phyloP scores from a whole-genome alignment of 30 jellyfish, hydroid and myxozoan genomes.

The Hydra vulgaris region DNA sequence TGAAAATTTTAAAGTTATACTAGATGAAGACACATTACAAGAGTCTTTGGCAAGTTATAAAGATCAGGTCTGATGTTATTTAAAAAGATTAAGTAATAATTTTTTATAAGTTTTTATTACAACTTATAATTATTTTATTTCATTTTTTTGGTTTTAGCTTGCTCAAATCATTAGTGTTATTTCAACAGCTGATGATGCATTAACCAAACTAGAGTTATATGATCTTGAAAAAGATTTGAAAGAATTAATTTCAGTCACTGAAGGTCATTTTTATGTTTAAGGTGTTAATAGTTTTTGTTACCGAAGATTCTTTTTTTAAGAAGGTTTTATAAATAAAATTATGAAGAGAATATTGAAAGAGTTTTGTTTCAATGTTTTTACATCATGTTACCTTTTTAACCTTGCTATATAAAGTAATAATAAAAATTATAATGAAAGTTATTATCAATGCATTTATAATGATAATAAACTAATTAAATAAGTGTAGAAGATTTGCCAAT shows the following conservation, averaged over 20 bases:
- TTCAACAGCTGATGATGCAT: slow-evolving; percentile 24
- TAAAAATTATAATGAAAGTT: too few species aligned
- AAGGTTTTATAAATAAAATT: too few species aligned
- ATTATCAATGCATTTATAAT: too few species aligned
- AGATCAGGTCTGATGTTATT: slow-evolving; percentile 31
- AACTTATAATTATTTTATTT: neutral
- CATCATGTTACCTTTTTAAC: too few species aligned
- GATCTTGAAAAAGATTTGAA: slow-evolving; percentile 34
- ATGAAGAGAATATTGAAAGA: too few species aligned
- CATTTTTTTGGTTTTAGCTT: slow-evolving; percentile 5
- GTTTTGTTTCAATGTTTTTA: too few species aligned
- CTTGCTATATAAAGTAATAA: too few species aligned
- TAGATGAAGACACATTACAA: slow-evolving; percentile 42
- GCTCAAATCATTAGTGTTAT: slow-evolving; percentile 15
- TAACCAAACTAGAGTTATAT: slow-evolving; percentile 34
- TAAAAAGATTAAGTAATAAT: neutral
- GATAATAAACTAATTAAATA: too few species aligned
- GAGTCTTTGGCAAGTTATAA: slow-evolving; percentile 27
- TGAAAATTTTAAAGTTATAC: neutral
- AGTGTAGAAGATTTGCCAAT: too few species aligned
- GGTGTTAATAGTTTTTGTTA: too few species aligned
- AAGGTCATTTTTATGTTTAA: slow-evolving; percentile 42
- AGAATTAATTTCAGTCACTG: slow-evolving; percentile 42
- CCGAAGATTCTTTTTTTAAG: too few species aligned
- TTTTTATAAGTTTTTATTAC: too few species aligned